Conservation (phyloP, 2,888 invertebrate species). For the Tineola bisselliella region DNA sequence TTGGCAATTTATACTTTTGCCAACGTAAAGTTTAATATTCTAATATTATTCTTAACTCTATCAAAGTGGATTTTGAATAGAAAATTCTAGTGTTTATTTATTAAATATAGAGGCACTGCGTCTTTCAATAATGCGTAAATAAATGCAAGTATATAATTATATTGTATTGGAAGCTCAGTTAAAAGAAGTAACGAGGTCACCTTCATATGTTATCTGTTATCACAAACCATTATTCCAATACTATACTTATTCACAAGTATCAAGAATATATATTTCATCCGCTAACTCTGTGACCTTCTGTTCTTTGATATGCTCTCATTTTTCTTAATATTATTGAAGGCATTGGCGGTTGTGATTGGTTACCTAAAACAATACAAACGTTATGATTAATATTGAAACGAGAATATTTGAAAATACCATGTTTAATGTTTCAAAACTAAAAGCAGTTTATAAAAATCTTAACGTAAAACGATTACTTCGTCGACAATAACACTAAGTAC, state of each 20-base stretch:
- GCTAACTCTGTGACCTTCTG: neutral
- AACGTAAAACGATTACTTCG: too few species aligned
- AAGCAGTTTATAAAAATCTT: neutral
- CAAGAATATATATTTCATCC: neutral
- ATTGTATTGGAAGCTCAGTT: conserved; percentile 9
- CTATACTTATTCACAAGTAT: neutral
- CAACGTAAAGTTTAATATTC: neutral
- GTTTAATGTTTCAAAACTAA: neutral
- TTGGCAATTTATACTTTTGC: neutral
- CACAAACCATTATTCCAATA: conserved; percentile 8
- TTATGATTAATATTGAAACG: neutral
- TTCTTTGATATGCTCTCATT: neutral
- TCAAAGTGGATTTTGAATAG: neutral
- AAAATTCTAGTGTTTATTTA: neutral
- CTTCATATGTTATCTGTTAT: conserved; percentile 9
- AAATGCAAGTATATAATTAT: conserved; percentile 8
- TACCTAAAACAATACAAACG: neutral
- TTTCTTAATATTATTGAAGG: neutral
- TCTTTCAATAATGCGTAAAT: neutral
- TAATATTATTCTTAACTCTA: neutral
- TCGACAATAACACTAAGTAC: too few species aligned
- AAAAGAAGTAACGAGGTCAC: neutral
- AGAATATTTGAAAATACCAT: neutral
- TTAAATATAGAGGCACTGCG: conserved; percentile 7
- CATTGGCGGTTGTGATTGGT: neutral